Percentiles rank a stretch among this genome's conserved stretches.
phyloP scores from a whole-genome alignment of 2,888 invertebrate species.

The Morinoia aosen region DNA sequence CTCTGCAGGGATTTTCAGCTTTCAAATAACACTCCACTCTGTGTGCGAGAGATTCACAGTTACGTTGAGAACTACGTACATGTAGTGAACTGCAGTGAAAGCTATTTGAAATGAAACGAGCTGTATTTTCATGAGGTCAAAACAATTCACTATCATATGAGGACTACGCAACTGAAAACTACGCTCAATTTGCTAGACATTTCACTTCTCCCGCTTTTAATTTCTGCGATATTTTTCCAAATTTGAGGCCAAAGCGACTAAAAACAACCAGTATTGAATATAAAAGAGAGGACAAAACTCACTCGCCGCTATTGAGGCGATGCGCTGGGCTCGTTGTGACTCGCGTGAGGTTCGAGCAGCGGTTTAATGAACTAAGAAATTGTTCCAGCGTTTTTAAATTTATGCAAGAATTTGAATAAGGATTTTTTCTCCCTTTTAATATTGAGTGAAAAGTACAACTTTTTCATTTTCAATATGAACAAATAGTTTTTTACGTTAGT shows the following conservation, averaged over 20 bases:
- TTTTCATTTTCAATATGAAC: not conserved
- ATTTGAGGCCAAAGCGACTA: not conserved
- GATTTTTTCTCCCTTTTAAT: not conserved
- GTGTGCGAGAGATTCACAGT: not conserved
- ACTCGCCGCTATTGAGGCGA: not conserved
- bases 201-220: too few species aligned
- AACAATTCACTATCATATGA: too few species aligned
- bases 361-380: not conserved
- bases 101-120: too few species aligned
- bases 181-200: too few species aligned
- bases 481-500: not conserved
- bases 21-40: not conserved
- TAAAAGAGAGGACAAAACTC: not conserved
- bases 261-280: not conserved
- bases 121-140: too few species aligned
- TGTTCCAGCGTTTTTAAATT: not conserved
- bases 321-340: not conserved
- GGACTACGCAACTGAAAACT: too few species aligned
- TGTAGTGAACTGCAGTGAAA: not conserved
- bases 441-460: not conserved
- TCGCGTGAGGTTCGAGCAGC: not conserved
- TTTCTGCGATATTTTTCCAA: not conserved
- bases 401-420: not conserved
- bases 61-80: not conserved
- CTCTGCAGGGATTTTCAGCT: not conserved